phyloP scores from a whole-genome alignment of 2,113 vertebrate genomes.

The Bos indicus region DNA sequence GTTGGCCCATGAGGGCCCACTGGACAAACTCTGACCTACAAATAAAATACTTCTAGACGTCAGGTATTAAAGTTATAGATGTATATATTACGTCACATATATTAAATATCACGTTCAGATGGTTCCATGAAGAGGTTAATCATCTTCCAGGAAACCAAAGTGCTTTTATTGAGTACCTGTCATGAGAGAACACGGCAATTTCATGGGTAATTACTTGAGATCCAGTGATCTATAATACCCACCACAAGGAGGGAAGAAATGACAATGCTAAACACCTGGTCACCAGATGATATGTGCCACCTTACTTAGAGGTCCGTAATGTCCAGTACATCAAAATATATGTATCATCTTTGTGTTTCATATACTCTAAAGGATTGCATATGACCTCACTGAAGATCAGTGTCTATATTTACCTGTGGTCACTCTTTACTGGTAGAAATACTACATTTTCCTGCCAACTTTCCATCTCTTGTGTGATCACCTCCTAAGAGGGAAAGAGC shows the following conservation, averaged over 20 bases:
- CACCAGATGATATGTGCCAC: neutral
- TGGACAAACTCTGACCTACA: neutral
- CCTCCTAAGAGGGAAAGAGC: neutral
- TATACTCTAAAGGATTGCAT: neutral
- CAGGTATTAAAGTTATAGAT: accelerated
- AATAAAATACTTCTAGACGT: slow-evolving; percentile 19
- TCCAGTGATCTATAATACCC: neutral
- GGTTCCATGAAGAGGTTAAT: neutral
- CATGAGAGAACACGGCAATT: neutral
- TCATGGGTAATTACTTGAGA: neutral
- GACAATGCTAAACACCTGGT: neutral
- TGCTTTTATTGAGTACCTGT: neutral
- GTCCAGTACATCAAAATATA: neutral
- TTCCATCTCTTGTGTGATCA: neutral
- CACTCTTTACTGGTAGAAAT: neutral
- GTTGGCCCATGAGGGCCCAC: neutral
- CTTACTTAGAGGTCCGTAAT: neutral
- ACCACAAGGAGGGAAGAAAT: neutral
- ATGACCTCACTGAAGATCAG: neutral
- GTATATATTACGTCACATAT: neutral
- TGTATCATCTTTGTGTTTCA: neutral
- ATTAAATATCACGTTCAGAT: neutral
- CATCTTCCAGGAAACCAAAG: neutral
- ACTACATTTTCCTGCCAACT: neutral
- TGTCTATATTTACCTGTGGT: neutral